Evolutionary conservation across 2,113 vertebrate genomes (phyloP), one percentile per base, ranked within the genome.

Genomic region (Colaptes auratus): DNA sequence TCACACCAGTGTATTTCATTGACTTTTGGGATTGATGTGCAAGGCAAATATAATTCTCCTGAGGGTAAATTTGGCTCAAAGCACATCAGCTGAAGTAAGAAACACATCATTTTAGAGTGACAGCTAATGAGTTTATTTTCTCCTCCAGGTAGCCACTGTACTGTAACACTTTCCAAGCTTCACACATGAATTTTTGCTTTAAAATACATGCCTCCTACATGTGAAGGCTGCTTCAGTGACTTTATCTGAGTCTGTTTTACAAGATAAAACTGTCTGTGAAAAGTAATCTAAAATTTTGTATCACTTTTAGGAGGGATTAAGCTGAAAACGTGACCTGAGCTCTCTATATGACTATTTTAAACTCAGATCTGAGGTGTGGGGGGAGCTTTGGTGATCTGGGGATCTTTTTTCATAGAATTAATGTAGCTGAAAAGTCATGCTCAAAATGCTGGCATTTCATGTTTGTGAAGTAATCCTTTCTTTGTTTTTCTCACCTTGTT

Each of bases 101-200:
- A 91, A 76, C 3, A 3, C 28, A 50, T 82, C 33, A 9, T 39
- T 87, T 71, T 9, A 70, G 28, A 61, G 42, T 77, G 63, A 44
- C 56, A 90, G 58, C 33, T 77, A 80, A 31, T 4, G n/a, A 61
- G 60, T 69, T 88, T 88, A 61, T 95, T 92, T 95, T 89, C 69
- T 89, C 33, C 56, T 69, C 27, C 12, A 2, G 6, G 2, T 16
- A 86, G 42, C 39, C 78, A 67, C 55, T 83, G 19, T 60, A 39
- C 39, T 23, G 21, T 53, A 67, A 73, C 10, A 64, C 18, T 65
- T 90, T 78, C 70, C 63, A 86, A 82, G 48, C 33, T 89, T 85
- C 59, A 50, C 17, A n/a, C 28, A 33, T 14, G 1, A 44, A 59
- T 59, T 89, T 36, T 85, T 88, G 27, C 86, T 92, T 92, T 76